Evolutionary conservation across 2,797 vertebrate genomes (phyloP), one percentile per base, ranked within the genome.

Genomic region (Diplodus puntazzo): DNA sequence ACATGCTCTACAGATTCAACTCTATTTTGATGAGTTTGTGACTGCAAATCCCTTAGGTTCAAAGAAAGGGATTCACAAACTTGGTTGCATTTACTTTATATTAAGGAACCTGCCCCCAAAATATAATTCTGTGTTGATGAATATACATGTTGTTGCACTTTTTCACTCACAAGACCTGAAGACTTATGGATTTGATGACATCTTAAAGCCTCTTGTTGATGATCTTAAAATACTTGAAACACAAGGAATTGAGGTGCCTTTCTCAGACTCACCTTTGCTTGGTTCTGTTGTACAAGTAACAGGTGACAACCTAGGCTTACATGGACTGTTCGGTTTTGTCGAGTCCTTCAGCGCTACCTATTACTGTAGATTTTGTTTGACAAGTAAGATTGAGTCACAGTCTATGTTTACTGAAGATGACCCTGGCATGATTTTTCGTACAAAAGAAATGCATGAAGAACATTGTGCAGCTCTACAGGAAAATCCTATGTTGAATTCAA

Each of bases 111-210:
- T 80, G 12, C 62, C 64, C 13, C 62, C 43, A 70, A 82, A 80
- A 46, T 74, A 4, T 39, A 79, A 83, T 45, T 87, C 65, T 77
- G 72, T 81, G 14, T 45, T 84, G 42, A 79, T 87, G 60, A 85
- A 79, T 71, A 79, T 80, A 10, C 69, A 82, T 71, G 34, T 82
- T 58, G 79, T 59, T 16, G 42, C 62, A 55, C 69, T 83, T 13
- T 83, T 81, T 27, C 39, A 88, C 30, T 62, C 73, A 46, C 16
- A 80, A 17, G 81, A 84, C 27, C 13, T 79, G 5, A 86, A 80
- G 18, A 74, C 4, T 10, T 81, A 82, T 55, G 65, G 75, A 46
- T 84, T 84, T 85, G n/a, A 70, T 46, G 27, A 61, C 14, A 80
- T 77, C 3, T 6, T 78, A 43, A 69, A 78, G 39, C 73, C 75